These are phyloP conservation scores for Polypterus senegalus DNA, from an alignment of 2,113 vertebrate species.

Conservation along the genomic window DNA sequence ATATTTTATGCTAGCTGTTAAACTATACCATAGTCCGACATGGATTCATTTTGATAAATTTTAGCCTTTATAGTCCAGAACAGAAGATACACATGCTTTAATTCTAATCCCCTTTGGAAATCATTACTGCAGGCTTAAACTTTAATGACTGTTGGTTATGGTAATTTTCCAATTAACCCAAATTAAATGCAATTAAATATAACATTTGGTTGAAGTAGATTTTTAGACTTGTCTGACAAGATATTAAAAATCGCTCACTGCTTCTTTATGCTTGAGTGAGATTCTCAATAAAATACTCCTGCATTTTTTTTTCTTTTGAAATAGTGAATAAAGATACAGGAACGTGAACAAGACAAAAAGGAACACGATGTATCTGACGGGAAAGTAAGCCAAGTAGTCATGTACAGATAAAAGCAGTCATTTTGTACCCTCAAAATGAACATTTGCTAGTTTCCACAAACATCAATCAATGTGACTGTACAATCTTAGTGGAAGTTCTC, in stretches of 20 bases:
- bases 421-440: too few relatives aligned
- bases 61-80: conserved; percentile 7
- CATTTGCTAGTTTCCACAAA: too few relatives aligned
- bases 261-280: conserved; percentile 14
- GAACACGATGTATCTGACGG: too few relatives aligned
- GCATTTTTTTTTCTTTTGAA: too few relatives aligned
- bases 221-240: conserved; percentile 18
- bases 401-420: too few relatives aligned
- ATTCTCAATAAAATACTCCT: not conserved
- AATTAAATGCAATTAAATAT: conserved; percentile 30
- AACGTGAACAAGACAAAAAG: too few relatives aligned
- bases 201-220: conserved; percentile 20
- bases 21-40: not conserved
- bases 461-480: too few relatives aligned
- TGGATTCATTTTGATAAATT: conserved; percentile 8
- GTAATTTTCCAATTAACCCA: conserved; percentile 42
- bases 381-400: too few relatives aligned
- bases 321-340: too few relatives aligned
- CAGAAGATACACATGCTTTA: conserved; percentile 15
- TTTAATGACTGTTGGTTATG: conserved; percentile 34
- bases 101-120: conserved; percentile 17
- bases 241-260: conserved; percentile 16
- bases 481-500: too few relatives aligned
- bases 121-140: conserved; percentile 26
- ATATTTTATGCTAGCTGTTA: not conserved